A percentile compares a stretch with the other conserved stretches of the same genome.
These are phyloP conservation scores for Osmerus mordax DNA, from an alignment of 2,113 vertebrate species.

Conservation along the genomic window DNA sequence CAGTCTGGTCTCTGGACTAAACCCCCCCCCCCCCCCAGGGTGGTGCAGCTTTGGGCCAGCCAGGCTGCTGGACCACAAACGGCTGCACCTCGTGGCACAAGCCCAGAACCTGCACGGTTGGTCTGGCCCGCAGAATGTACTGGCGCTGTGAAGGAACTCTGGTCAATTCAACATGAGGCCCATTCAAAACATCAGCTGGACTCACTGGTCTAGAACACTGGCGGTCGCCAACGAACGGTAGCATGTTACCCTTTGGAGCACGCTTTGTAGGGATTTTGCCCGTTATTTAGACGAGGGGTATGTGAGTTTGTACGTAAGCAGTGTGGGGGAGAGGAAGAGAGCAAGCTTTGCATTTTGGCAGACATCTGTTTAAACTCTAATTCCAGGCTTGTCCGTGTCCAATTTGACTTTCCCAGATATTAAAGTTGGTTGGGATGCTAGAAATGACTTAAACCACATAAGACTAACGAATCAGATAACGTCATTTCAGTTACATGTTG, in stretches of 20 bases:
- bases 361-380: conserved; percentile 21
- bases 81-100: conserved; percentile 31
- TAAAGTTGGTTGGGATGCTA: conserved; percentile 2
- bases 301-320: background rate
- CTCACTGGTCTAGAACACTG: conserved; percentile 21
- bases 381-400: conserved; percentile 14
- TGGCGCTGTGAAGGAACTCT: conserved; percentile 12
- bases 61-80: background rate
- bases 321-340: background rate
- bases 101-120: conserved; percentile 20
- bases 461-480: conserved; percentile 23
- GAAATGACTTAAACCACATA: conserved; percentile 26
- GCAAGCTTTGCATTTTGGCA: conserved; percentile 1
- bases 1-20: conserved; percentile 38
- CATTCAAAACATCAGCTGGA: conserved; percentile 43
- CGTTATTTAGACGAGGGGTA: background rate
- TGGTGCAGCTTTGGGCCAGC: conserved; percentile 45
- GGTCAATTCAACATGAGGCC: conserved; percentile 40
- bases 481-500: conserved; percentile 17
- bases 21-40: conserved; percentile 26
- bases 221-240: conserved; percentile 15
- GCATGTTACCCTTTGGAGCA: no score
- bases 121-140: conserved; percentile 32
- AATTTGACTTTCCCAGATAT: conserved; percentile 18
- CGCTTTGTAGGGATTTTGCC: no score